These are phyloP conservation scores for Andrena marginata DNA, from an alignment of 2,888 invertebrate genomes.

Conservation along the genomic window DNA sequence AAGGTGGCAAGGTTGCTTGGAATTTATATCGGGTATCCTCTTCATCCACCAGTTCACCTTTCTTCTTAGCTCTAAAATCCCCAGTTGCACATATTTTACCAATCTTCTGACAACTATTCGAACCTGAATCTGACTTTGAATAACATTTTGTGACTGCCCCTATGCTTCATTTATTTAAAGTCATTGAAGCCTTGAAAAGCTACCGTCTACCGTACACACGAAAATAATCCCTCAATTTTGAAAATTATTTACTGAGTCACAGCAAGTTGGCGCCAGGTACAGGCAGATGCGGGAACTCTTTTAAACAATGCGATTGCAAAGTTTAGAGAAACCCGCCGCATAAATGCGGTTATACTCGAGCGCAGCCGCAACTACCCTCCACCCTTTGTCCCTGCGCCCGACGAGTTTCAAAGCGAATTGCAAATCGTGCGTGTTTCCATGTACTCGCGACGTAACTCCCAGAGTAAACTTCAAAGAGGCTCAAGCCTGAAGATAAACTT, in stretches of 20 bases:
- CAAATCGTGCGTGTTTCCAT: conserved; percentile 21
- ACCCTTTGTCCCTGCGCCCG: conserved; percentile 25
- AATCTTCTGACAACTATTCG: too few species aligned
- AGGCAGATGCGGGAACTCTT: too few species aligned
- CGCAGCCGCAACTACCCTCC: conserved; percentile 19
- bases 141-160: too few species aligned
- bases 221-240: too few species aligned
- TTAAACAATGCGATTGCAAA: neutral
- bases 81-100: too few species aligned
- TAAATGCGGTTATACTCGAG: conserved; percentile 17
- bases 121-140: too few species aligned
- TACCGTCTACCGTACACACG: too few species aligned
- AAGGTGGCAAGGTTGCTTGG: too few species aligned
- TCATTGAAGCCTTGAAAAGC: too few species aligned
- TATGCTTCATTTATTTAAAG: too few species aligned
- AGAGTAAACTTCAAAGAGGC: neutral
- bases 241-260: too few species aligned
- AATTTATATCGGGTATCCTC: neutral
- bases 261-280: too few species aligned
- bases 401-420: conserved; percentile 22
- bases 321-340: conserved; percentile 2
- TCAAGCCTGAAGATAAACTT: conserved; percentile 17
- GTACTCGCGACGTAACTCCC: neutral
- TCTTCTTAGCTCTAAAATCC: neutral
- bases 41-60: neutral